A percentile compares a stretch with the other conserved stretches of the same genome.
Evolutionary conservation across 2,113 vertebrate genomes (phyloP).

Genomic region (Lophura nycthemera): DNA sequence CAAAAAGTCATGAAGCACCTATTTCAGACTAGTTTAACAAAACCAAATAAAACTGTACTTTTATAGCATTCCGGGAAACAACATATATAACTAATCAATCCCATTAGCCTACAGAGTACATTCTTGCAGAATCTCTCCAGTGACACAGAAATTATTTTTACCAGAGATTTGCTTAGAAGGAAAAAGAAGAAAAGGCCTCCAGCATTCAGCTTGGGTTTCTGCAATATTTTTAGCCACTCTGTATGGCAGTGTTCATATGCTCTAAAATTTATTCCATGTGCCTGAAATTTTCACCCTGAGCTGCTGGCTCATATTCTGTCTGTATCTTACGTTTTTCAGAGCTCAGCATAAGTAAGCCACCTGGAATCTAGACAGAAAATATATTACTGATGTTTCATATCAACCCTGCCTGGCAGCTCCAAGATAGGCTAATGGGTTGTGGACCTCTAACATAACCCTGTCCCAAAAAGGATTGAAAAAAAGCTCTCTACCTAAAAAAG

Average conservation of each 20-base stretch:
- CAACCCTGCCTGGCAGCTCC: neutral
- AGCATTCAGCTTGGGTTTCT: constrained; percentile 8
- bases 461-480: neutral
- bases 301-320: neutral
- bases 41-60: neutral
- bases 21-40: neutral
- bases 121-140: neutral
- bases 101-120: neutral
- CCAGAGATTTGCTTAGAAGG: neutral
- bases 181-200: constrained; percentile 22
- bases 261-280: neutral
- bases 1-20: neutral
- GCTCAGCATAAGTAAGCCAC: neutral
- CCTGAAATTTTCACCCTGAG: neutral
- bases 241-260: neutral
- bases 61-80: neutral
- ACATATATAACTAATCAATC: neutral
- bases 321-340: constrained; percentile 7
- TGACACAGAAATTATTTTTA: constrained; percentile 38
- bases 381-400: neutral
- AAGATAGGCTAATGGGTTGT: neutral
- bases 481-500: neutral
- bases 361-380: neutral
- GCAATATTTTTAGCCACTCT: neutral
- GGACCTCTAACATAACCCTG: neutral